A percentile compares a stretch with the other conserved stretches of the same genome.
These are phyloP conservation scores for Hyla sarda DNA, from an alignment of 2,113 vertebrate genomes.

Conservation along the genomic window DNA sequence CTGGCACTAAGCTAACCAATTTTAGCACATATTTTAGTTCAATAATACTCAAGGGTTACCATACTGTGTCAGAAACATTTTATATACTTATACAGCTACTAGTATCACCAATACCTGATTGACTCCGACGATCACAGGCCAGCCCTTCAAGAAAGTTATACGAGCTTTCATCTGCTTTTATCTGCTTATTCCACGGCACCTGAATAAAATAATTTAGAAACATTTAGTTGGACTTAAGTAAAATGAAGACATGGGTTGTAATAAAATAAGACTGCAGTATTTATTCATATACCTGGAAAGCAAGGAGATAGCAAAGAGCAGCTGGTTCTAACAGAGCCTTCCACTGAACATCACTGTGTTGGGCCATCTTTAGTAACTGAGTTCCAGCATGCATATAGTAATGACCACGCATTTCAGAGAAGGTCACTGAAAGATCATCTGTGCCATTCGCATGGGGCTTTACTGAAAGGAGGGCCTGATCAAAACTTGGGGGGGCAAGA, in stretches of 20 bases:
- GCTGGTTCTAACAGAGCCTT: constrained; percentile 82
- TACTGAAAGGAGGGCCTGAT: constrained; percentile 81
- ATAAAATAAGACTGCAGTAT: not conserved
- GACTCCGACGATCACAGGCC: constrained; percentile 91
- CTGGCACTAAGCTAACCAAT: no score
- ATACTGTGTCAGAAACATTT: no score
- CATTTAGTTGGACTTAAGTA: constrained; percentile 24
- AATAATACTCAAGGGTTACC: no score
- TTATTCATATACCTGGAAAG: constrained; percentile 84
- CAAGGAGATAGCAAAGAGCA: constrained; percentile 87
- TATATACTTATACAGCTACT: no score
- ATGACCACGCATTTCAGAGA: constrained; percentile 89
- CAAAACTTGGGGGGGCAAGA: constrained; percentile 84
- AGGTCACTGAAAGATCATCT: constrained; percentile 84
- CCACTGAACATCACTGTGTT: constrained; percentile 84
- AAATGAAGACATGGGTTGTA: not conserved
- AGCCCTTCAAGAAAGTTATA: constrained; percentile 83
- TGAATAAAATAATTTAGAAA: constrained; percentile 62
- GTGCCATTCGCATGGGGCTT: constrained; percentile 70
- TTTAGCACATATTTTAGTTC: no score
- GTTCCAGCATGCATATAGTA: constrained; percentile 90
- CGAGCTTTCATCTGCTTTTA: constrained; percentile 80
- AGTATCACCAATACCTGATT: constrained; percentile 77
- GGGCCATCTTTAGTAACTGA: constrained; percentile 89
- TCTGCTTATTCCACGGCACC: constrained; percentile 86